A percentile compares a stretch with the other conserved stretches of the same genome.
These are phyloP conservation scores for Perodicticus potto DNA, from an alignment of 2,797 vertebrate species.

Conservation along the genomic window DNA sequence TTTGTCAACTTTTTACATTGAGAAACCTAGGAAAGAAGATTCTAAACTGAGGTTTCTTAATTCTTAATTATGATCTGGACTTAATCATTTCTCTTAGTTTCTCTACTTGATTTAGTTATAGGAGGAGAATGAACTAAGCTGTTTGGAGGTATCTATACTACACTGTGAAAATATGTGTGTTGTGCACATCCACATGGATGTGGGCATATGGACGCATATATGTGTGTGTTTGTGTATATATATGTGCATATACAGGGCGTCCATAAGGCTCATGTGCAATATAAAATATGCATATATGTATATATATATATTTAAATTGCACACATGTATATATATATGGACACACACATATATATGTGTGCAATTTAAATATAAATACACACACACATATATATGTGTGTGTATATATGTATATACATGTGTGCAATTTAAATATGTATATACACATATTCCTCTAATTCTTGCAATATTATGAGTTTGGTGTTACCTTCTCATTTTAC, in stretches of 20 bases:
- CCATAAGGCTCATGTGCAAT: no score
- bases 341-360: not conserved
- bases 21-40: not conserved
- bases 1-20: not conserved
- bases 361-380: no score
- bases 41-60: not conserved
- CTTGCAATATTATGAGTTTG: not conserved
- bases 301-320: no score
- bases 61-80: not conserved
- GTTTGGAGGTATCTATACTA: not conserved
- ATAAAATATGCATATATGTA: no score
- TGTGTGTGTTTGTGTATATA: fast-evolving
- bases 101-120: not conserved
- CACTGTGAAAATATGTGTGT: not conserved
- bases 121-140: not conserved
- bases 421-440: no score
- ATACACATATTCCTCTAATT: not conserved
- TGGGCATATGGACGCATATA: not conserved
- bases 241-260: no score
- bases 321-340: no score
- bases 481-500: not conserved
- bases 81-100: not conserved
- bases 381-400: fast-evolving
- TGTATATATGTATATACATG: fast-evolving
- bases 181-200: not conserved